Percentiles rank a stretch among this genome's conserved stretches.
Evolutionary conservation across 1,140 invertebrate species (phyloP).

Genomic region (Melitaea cinxia): DNA sequence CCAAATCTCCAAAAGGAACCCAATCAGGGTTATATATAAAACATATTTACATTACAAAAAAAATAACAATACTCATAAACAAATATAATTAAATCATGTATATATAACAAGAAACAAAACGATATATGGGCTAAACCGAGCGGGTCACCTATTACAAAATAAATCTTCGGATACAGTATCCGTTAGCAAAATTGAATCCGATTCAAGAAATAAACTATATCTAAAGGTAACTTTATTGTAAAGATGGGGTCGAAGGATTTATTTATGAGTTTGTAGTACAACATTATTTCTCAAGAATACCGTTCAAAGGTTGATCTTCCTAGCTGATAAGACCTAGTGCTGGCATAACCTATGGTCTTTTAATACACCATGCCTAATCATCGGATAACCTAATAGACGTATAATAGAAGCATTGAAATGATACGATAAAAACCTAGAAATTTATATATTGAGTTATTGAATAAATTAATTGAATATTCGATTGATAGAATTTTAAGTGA

Average conservation of each 20-base stretch:
- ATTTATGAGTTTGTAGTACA: conserved; percentile 45
- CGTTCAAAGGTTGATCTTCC: conserved; percentile 41
- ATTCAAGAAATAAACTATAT: conserved; percentile 26
- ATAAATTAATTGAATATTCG: background rate
- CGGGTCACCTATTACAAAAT: too few species aligned
- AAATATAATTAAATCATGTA: too few species aligned
- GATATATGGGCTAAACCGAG: too few species aligned
- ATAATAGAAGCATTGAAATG: conserved; percentile 26
- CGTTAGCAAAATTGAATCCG: too few species aligned
- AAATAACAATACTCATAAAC: too few species aligned
- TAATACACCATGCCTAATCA: conserved; percentile 46
- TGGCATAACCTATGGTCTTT: conserved; percentile 52
- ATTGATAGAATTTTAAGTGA: background rate
- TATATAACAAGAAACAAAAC: too few species aligned
- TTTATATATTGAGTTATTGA: conserved; percentile 34
- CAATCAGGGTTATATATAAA: too few species aligned
- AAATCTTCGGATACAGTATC: too few species aligned
- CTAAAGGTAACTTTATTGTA: conserved; percentile 29
- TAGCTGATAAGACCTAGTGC: conserved; percentile 45
- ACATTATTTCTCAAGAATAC: conserved; percentile 47
- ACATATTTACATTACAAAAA: too few species aligned
- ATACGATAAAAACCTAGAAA: conserved; percentile 8
- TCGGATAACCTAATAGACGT: conserved; percentile 31
- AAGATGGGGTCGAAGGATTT: conserved; percentile 30
- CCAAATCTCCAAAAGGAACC: too few species aligned